Evolutionary conservation across 2,888 invertebrate genomes (phyloP).

Genomic region (Pammene aurita): DNA sequence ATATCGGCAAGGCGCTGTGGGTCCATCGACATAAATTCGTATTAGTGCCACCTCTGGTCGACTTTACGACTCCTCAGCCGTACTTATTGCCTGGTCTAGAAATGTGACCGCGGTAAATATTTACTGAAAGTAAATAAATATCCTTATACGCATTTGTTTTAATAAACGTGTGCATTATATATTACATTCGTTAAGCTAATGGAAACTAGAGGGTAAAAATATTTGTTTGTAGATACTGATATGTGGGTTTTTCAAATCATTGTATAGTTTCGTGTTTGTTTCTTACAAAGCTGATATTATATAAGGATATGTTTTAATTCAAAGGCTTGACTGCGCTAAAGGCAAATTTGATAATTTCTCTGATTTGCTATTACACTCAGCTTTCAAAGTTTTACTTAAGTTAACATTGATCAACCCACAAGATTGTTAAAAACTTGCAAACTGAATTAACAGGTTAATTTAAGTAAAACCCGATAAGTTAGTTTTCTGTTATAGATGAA

Average conservation of each 20-base stretch:
- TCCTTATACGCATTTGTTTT: conserved; percentile 46
- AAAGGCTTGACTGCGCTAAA: too few species aligned
- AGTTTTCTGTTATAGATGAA: conserved; percentile 57
- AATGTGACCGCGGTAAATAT: conserved; percentile 67
- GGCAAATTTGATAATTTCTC: background rate
- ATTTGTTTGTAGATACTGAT: background rate
- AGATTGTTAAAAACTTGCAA: conserved; percentile 44
- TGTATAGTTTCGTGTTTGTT: too few species aligned
- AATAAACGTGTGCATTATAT: conserved; percentile 27
- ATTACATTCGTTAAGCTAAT: background rate
- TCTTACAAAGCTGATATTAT: too few species aligned
- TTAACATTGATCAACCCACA: conserved; percentile 38
- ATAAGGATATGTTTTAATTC: too few species aligned
- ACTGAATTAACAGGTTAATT: conserved; percentile 45
- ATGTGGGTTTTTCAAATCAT: background rate
- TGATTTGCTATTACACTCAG: background rate
- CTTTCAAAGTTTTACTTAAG: conserved; percentile 8
- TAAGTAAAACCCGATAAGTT: conserved; percentile 54
- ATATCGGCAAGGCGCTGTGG: conserved; percentile 63
- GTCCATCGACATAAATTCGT: conserved; percentile 81
- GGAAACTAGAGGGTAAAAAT: background rate
- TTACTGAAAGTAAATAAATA: conserved; percentile 61
- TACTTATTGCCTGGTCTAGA: conserved; percentile 74
- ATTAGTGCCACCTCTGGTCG: conserved; percentile 82
- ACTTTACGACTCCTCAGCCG: conserved; percentile 77